phyloP scores from a whole-genome alignment of 2,888 invertebrate genomes.

The Argynnis bischoffii region DNA sequence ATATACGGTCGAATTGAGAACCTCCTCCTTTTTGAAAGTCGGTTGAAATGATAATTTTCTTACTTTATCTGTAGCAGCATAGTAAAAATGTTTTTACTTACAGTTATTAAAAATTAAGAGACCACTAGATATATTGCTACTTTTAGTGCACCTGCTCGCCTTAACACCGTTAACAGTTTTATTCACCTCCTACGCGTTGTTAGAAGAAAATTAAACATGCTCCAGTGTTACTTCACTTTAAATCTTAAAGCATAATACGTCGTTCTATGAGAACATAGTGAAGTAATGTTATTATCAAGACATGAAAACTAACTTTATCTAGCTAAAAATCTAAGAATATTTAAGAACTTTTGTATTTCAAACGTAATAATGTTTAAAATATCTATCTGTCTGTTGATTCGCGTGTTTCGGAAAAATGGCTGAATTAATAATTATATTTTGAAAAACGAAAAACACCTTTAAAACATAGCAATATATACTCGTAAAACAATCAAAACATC shows the following conservation, averaged over 20 bases:
- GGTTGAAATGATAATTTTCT: too few relatives aligned
- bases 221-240: conserved; percentile 8
- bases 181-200: conserved; percentile 12
- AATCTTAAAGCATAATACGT: conserved; percentile 2
- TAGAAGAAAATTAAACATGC: conserved; percentile 18
- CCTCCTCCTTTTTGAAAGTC: not conserved
- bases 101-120: conserved; percentile 16
- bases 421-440: too few relatives aligned
- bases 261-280: not conserved
- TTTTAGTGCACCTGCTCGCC: conserved; percentile 19
- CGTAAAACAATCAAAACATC: too few relatives aligned
- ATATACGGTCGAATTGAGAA: not conserved
- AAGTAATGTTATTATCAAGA: too few relatives aligned
- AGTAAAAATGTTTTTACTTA: conserved; percentile 20
- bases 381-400: too few relatives aligned
- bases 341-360: too few relatives aligned
- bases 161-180: conserved; percentile 19
- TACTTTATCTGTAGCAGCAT: not conserved
- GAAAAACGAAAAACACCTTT: too few relatives aligned
- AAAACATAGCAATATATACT: too few relatives aligned
- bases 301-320: too few relatives aligned
- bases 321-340: too few relatives aligned
- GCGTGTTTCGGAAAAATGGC: too few relatives aligned
- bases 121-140: conserved; percentile 17
- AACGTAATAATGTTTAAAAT: too few relatives aligned